These are phyloP conservation scores for Setipinna tenuifilis DNA, from an alignment of 2,797 vertebrate genomes.

Conservation along the genomic window DNA sequence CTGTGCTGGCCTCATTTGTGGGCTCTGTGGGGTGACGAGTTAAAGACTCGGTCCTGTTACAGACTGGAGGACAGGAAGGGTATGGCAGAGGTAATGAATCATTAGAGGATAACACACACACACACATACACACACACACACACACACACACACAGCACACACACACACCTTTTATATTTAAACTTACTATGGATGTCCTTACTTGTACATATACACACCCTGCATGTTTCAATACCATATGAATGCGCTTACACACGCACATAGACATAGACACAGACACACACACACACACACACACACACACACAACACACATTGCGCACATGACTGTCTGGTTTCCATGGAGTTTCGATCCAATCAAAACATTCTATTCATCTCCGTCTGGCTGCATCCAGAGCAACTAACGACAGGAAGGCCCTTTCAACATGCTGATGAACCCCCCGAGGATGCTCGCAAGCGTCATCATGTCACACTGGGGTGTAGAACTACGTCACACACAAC, in stretches of 20 bases:
- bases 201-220: too few relatives aligned
- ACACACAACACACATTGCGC: background rate
- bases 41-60: background rate
- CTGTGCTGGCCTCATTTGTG: background rate
- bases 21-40: background rate
- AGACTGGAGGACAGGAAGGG: background rate
- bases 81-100: background rate
- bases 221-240: too few relatives aligned
- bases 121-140: too few relatives aligned
- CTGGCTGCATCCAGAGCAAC: background rate
- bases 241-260: background rate
- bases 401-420: background rate
- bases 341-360: constrained; percentile 15
- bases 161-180: too few relatives aligned
- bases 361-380: background rate
- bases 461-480: background rate
- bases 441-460: background rate
- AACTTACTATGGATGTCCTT: too few relatives aligned
- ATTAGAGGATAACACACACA: too few relatives aligned
- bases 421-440: background rate
- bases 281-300: background rate
- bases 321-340: background rate
- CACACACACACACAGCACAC: too few relatives aligned
- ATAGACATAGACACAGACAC: background rate
- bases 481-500: background rate